Evolutionary conservation across 2,113 vertebrate genomes (phyloP).

Genomic region (Urocitellus parryii): DNA sequence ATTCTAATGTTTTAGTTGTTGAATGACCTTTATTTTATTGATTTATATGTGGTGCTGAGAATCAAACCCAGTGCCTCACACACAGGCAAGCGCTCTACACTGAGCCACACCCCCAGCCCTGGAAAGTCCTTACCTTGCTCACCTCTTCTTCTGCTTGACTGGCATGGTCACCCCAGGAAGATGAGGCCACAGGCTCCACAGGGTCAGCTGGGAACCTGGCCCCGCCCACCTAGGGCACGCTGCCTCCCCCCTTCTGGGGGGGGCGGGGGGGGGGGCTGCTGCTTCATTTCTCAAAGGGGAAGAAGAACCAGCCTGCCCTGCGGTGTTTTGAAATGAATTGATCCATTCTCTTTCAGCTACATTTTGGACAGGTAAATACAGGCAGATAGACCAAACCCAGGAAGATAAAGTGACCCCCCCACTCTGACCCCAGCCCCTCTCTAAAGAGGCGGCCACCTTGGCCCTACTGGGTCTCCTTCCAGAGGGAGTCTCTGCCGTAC

Average conservation of each 20-base stretch:
- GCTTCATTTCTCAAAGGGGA: not conserved
- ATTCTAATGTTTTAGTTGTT: too few species aligned
- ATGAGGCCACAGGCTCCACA: not conserved
- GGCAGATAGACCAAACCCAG: not conserved
- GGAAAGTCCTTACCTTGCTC: not conserved
- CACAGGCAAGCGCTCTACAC: too few species aligned
- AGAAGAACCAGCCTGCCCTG: not conserved
- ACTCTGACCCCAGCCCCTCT: not conserved
- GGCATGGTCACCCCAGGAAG: accelerated
- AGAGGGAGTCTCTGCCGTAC: not conserved
- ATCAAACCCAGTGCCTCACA: too few species aligned
- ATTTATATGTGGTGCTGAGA: too few species aligned
- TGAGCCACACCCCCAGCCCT: too few species aligned
- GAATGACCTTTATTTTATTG: too few species aligned
- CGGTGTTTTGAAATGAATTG: not conserved
- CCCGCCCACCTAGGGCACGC: not conserved
- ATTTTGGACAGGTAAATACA: not conserved
- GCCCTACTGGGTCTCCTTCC: not conserved
- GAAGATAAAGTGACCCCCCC: not conserved
- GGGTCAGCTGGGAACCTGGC: not conserved
- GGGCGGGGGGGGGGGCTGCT: too few species aligned
- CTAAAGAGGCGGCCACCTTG: not conserved
- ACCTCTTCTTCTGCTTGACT: not conserved
- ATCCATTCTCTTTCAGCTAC: not conserved
- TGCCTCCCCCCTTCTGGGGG: not conserved